Evolutionary conservation across 2,113 vertebrate species (phyloP).

Genomic region (Herpailurus yagouaroundi): DNA sequence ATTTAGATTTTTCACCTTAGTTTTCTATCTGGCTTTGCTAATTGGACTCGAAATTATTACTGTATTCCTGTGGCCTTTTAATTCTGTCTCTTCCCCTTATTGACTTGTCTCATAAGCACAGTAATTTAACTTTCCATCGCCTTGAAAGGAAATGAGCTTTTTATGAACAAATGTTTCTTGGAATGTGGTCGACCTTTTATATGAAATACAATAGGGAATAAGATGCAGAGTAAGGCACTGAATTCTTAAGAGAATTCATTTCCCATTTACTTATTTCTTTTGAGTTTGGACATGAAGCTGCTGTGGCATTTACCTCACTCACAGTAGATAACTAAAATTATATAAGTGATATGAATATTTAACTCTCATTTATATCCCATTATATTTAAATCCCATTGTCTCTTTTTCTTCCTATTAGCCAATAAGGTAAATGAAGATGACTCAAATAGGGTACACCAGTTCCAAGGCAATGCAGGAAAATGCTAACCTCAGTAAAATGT

Average conservation of each 20-base stretch:
- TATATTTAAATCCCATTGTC: neutral
- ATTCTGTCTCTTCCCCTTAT: slow-evolving; percentile 25
- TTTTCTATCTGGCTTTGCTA: slow-evolving; percentile 1
- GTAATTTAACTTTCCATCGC: slow-evolving; percentile 42
- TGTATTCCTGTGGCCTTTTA: slow-evolving; percentile 35
- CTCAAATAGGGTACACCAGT: neutral
- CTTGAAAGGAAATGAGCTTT: slow-evolving; percentile 52
- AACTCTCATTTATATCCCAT: neutral
- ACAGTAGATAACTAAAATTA: neutral
- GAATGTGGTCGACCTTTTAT: neutral
- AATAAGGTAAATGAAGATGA: neutral
- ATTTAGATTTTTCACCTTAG: slow-evolving; percentile 36
- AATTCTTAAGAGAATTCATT: neutral
- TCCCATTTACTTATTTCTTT: neutral
- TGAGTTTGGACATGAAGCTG: neutral
- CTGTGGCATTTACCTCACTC: neutral
- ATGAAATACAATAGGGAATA: neutral
- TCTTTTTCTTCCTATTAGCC: neutral
- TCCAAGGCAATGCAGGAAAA: neutral
- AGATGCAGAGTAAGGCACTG: neutral
- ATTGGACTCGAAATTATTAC: slow-evolving; percentile 37
- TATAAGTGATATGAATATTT: neutral
- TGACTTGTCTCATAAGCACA: neutral
- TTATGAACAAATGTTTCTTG: neutral
- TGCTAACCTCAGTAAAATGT: neutral